These are phyloP conservation scores for Lycodopsis pacificus DNA, from an alignment of 2,797 vertebrate genomes.

Conservation along the genomic window DNA sequence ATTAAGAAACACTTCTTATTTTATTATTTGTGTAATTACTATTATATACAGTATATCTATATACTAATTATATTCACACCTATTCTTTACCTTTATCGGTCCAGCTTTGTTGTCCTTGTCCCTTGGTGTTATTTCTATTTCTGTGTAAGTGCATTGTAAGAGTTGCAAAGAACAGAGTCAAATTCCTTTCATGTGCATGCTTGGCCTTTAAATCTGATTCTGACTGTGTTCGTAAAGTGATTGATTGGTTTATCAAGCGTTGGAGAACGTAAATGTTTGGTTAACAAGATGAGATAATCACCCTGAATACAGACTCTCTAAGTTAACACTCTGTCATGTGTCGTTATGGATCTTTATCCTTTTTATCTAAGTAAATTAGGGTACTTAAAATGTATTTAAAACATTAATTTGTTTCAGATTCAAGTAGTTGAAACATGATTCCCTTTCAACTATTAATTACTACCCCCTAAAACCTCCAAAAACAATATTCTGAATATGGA, in stretches of 20 bases:
- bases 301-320: background rate
- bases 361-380: background rate
- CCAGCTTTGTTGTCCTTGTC: background rate
- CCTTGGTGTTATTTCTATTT: background rate
- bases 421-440: background rate
- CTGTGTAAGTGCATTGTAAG: background rate
- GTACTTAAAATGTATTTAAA: background rate
- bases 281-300: conserved; percentile 9
- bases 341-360: background rate
- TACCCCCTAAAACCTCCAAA: too few relatives aligned
- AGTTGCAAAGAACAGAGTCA: background rate
- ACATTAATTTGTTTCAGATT: background rate
- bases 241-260: background rate
- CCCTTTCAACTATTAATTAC: background rate
- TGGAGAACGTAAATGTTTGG: background rate
- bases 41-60: background rate
- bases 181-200: background rate
- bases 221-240: background rate
- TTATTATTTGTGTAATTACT: background rate
- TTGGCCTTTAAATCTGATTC: background rate
- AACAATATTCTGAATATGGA: background rate
- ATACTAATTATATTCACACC: background rate
- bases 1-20: background rate
- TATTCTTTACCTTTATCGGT: background rate
- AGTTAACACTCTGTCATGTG: background rate